These are phyloP conservation scores for Rhabdophis nuchalis DNA, from an alignment of 2,797 vertebrate species.

Conservation along the genomic window DNA sequence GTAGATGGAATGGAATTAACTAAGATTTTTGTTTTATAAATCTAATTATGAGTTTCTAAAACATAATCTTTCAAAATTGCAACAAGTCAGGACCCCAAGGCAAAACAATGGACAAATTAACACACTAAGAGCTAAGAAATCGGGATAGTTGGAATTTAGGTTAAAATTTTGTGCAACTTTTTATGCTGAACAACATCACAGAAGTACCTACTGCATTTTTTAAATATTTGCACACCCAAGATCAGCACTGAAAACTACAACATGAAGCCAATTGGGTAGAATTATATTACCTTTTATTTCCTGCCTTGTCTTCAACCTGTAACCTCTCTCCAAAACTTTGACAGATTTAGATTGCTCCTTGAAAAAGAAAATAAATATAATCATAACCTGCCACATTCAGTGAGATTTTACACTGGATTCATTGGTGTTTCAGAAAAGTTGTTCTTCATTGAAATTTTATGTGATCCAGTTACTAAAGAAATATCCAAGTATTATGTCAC, in stretches of 20 bases:
- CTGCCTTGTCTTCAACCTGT: background rate
- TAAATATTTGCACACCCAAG: background rate
- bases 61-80: background rate
- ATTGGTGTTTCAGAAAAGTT: background rate
- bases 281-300: constrained; percentile 20
- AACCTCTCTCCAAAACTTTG: background rate
- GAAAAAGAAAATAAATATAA: constrained; percentile 4
- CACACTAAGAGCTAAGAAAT: background rate
- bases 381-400: background rate
- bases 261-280: background rate
- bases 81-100: background rate
- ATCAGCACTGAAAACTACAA: background rate
- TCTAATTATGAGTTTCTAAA: background rate
- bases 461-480: constrained; percentile 9
- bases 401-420: background rate
- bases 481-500: background rate
- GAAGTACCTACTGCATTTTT: background rate
- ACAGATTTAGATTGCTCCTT: constrained; percentile 5
- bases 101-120: background rate
- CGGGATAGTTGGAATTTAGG: background rate
- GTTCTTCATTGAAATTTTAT: background rate
- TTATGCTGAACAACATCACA: background rate
- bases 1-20: background rate
- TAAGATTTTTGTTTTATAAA: background rate
- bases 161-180: background rate